phyloP scores from a whole-genome alignment of 2,797 vertebrate genomes.

The Masticophis lateralis region DNA sequence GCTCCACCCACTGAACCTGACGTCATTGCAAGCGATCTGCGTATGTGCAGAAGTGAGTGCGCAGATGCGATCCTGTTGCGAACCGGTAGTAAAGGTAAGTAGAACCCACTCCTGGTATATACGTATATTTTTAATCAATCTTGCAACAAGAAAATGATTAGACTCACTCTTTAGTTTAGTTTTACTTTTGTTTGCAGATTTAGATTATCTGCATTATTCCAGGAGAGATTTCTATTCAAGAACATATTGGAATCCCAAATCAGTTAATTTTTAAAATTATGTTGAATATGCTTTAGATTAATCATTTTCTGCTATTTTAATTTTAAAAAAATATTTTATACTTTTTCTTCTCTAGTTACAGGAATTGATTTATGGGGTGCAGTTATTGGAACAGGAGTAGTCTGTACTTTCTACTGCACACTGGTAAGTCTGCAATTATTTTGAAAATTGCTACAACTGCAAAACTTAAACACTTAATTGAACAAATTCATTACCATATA shows the following conservation, averaged over 20 bases:
- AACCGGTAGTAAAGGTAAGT: no score
- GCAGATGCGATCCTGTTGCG: no score
- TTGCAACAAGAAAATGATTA: neutral
- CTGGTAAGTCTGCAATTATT: slow-evolving; percentile 76
- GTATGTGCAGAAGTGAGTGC: no score
- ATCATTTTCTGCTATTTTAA: neutral
- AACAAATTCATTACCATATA: neutral
- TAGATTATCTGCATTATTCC: neutral
- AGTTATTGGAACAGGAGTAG: slow-evolving; percentile 86
- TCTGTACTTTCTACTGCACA: slow-evolving; percentile 97
- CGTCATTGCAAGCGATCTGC: no score
- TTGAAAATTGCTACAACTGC: neutral
- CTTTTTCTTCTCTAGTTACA: slow-evolving; percentile 76
- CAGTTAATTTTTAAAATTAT: neutral
- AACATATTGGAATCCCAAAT: neutral
- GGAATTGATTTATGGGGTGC: slow-evolving; percentile 92
- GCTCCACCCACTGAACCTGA: no score
- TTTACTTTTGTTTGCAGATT: neutral
- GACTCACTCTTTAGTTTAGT: neutral
- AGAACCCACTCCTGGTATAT: neutral
- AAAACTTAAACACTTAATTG: neutral
- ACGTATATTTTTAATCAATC: neutral
- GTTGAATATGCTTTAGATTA: neutral
- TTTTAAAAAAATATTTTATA: neutral
- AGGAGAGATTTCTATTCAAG: neutral